phyloP scores from a whole-genome alignment of 2,113 vertebrate species.

The Suricata suricatta region DNA sequence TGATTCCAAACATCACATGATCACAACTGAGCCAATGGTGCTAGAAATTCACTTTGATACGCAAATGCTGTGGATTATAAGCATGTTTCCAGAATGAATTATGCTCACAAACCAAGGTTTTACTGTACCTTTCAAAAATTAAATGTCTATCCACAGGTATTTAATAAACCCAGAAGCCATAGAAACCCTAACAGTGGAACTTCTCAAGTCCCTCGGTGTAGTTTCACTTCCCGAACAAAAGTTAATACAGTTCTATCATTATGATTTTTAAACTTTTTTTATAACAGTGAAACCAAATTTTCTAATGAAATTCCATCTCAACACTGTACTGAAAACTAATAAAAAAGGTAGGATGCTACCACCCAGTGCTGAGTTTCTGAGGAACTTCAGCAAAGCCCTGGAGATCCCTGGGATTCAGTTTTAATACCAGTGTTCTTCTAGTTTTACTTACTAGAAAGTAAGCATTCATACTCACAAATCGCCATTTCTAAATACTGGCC shows the following conservation, averaged over 20 bases:
- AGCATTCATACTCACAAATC: not conserved
- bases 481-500: not conserved
- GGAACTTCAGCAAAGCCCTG: not conserved
- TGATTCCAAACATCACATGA: too few relatives aligned
- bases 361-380: not conserved
- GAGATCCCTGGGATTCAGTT: not conserved
- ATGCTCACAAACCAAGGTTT: too few relatives aligned
- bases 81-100: too few relatives aligned
- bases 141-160: conserved; percentile 19
- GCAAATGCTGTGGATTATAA: too few relatives aligned
- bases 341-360: not conserved
- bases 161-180: conserved; percentile 15
- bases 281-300: conserved; percentile 38
- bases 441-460: not conserved
- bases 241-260: not conserved
- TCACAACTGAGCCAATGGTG: too few relatives aligned
- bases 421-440: not conserved
- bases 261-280: not conserved
- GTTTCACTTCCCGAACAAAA: conserved; percentile 1
- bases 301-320: conserved; percentile 32
- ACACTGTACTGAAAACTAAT: not conserved
- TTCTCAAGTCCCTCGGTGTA: not conserved
- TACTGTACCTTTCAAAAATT: conserved; percentile 2
- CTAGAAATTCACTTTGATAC: too few relatives aligned
- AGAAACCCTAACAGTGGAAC: not conserved